Evolutionary conservation across 2,888 invertebrate genomes (phyloP), one percentile per base, ranked within the genome.

Genomic region (Agrenia bidenticulata): DNA sequence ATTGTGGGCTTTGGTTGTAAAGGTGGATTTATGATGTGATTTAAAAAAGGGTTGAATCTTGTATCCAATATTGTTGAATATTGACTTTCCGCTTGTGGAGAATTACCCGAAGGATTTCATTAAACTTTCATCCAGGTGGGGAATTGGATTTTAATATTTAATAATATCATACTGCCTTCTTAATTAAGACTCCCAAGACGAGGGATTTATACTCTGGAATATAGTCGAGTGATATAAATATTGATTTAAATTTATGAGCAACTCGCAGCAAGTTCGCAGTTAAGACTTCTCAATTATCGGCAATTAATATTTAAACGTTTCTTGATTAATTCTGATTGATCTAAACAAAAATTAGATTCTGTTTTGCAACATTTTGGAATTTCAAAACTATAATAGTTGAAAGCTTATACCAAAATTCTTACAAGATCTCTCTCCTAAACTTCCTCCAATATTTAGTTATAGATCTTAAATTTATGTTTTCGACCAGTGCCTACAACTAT

Each of bases 121-220:
- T 9, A 4, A 45, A 11, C n/a, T 45, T 45, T 45, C 15, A 45
- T 45, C 45, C 15, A 60, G 42, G 39, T 60, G 24, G 63, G 45
- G 41, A 64, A 68, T 68, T 68, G 68, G 62, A 68, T 64, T 68
- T 68, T 68, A 68, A 68, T 68, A 68, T 60, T 68, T 68, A 24
- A 68, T 59, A n/a, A n/a, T n/a, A n/a, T n/a, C n/a, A n/a, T 32
- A 41, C 21, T 15, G 21, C 23, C 21, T 58, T 67, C 61, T 61
- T 64, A 64, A 67, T 67, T 64, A 67, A 54, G 63, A 56, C 5
- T 32, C 5, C 5, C 32, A 32, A 11, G 32, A 4, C 5, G 32
- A 32, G 32, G 4, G 32, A 32, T 32, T 32, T 32, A 32, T 45
- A 45, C 5, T 17, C 45, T 45, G 15, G 15, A 17, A 45, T 45